Conservation (phyloP, 2,113 vertebrate genomes). For the Notarius lentiginosus region DNA sequence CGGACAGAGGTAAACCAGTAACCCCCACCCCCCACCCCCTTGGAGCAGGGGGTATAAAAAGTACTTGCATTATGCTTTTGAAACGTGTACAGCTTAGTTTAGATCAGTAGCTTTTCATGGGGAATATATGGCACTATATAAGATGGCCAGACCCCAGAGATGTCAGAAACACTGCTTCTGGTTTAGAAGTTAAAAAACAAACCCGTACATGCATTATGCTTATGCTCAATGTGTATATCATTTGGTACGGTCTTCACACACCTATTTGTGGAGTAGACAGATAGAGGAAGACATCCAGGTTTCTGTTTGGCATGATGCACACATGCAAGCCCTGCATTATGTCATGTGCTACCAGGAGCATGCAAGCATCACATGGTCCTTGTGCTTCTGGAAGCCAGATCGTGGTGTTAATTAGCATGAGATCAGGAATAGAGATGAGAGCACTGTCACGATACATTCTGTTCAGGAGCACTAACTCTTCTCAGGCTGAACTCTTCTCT, state of each 20-base stretch:
- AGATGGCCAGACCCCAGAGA: background rate
- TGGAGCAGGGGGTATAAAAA: no score
- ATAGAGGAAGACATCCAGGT: slow-evolving; percentile 15
- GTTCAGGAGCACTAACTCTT: slow-evolving; percentile 37
- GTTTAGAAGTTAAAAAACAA: background rate
- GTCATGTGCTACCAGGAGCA: slow-evolving; percentile 35
- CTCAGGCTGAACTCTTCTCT: background rate
- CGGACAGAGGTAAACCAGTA: no score
- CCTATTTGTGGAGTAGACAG: slow-evolving; percentile 3
- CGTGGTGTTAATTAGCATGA: slow-evolving; percentile 73
- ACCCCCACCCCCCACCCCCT: no score
- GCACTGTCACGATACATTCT: slow-evolving; percentile 50
- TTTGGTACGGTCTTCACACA: background rate
- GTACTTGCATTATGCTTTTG: background rate
- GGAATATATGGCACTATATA: background rate
- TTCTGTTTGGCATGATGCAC: slow-evolving; percentile 23
- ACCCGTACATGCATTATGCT: background rate
- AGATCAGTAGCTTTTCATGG: background rate
- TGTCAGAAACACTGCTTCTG: background rate
- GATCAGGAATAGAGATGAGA: slow-evolving; percentile 59
- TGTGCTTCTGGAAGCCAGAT: slow-evolving; percentile 47
- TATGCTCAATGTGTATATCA: background rate
- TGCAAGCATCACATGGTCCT: background rate
- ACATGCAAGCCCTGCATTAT: slow-evolving; percentile 46
- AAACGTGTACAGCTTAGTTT: background rate